Conservation (phyloP, 2,113 vertebrate species). For the Eptesicus fuscus region DNA sequence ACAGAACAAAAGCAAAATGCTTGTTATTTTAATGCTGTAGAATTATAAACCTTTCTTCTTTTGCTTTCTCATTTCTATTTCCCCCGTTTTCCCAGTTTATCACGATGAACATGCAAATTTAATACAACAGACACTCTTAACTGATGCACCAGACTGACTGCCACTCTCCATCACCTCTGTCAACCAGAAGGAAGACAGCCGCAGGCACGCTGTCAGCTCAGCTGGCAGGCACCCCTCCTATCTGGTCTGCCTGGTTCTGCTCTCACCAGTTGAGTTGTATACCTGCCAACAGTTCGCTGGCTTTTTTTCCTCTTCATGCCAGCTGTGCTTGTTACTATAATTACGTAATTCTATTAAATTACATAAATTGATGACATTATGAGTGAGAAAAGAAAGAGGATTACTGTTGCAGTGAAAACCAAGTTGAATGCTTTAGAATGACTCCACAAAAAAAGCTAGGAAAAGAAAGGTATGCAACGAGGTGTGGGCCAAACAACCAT, state of each 20-base stretch:
- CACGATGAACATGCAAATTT: not conserved
- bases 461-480: not conserved
- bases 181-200: not conserved
- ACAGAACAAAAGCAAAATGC: not conserved
- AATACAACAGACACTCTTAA: not conserved
- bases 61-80: not conserved
- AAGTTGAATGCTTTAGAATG: conserved; percentile 7
- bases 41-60: not conserved
- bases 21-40: not conserved
- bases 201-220: not conserved
- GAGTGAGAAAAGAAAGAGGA: not conserved
- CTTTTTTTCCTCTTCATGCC: not conserved
- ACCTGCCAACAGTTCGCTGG: conserved; percentile 35
- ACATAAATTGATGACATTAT: conserved; percentile 57
- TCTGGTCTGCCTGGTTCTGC: not conserved
- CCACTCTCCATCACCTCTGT: not conserved
- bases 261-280: not conserved
- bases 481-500: not conserved
- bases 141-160: not conserved
- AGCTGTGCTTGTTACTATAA: conserved; percentile 63
- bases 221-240: not conserved
- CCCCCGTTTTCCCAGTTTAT: not conserved
- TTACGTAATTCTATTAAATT: conserved; percentile 63
- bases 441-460: not conserved
- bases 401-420: not conserved